Percentiles rank a stretch among this genome's conserved stretches.
Evolutionary conservation across 1,140 invertebrate genomes (phyloP).

Genomic region (Drosophila ogumai): DNA sequence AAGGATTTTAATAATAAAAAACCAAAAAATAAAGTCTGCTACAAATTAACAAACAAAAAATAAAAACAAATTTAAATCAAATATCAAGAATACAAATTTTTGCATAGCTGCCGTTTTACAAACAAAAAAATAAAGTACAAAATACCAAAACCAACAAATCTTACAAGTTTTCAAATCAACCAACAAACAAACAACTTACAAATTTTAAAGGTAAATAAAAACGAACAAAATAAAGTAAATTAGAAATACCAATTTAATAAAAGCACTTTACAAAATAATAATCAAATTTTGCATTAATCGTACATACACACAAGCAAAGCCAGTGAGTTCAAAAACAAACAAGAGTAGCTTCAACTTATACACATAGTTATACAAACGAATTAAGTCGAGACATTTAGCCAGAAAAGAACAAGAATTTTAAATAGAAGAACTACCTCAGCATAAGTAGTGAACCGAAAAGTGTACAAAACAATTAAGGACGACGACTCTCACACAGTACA

Average conservation of each 20-base stretch:
- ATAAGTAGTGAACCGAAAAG: conserved; percentile 50
- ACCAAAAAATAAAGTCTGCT: conserved; percentile 43
- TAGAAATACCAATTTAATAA: conserved; percentile 61
- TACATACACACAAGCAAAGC: conserved; percentile 35
- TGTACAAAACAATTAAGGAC: conserved; percentile 59
- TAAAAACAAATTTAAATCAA: conserved; percentile 12
- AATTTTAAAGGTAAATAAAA: conserved; percentile 55
- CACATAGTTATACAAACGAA: conserved; percentile 29
- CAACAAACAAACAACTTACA: conserved; percentile 60
- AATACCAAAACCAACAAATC: conserved; percentile 53
- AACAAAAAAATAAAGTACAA: conserved; percentile 56
- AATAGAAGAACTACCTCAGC: conserved; percentile 67
- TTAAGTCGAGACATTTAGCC: conserved; percentile 26
- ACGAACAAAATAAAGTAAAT: conserved; percentile 18
- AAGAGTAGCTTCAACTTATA: conserved; percentile 53
- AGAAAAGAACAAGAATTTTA: conserved; percentile 29
- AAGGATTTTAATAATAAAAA: conserved; percentile 47
- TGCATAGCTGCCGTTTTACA: conserved; percentile 78
- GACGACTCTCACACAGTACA: conserved; percentile 20
- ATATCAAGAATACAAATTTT: conserved; percentile 52
- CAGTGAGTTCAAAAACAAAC: conserved; percentile 77
- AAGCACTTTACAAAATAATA: conserved; percentile 73
- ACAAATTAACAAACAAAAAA: conserved; percentile 18
- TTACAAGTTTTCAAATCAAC: conserved; percentile 49
- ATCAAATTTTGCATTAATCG: conserved; percentile 35